These are phyloP conservation scores for Agrotis puta DNA, from an alignment of 2,888 invertebrate genomes.

Conservation along the genomic window DNA sequence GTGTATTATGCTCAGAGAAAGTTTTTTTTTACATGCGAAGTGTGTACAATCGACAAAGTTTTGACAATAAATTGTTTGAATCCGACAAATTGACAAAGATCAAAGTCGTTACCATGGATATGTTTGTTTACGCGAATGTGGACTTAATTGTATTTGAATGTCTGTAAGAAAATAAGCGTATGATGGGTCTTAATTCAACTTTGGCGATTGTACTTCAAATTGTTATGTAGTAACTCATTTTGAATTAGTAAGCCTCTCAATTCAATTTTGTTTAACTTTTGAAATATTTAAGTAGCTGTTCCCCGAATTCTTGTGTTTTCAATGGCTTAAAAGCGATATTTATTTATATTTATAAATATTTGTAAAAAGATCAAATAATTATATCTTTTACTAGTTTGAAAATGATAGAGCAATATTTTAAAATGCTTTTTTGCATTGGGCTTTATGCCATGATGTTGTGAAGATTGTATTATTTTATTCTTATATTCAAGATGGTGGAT, in stretches of 20 bases:
- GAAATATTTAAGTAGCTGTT: neutral
- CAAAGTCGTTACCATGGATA: no score
- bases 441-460: neutral
- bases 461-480: slow-evolving; percentile 12
- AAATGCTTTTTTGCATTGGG: neutral
- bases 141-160: no score
- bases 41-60: no score
- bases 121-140: no score
- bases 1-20: neutral
- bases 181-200: no score
- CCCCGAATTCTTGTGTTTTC: neutral
- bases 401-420: slow-evolving; percentile 8
- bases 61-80: no score
- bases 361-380: neutral
- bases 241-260: no score
- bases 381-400: slow-evolving; percentile 13
- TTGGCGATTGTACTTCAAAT: no score
- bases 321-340: neutral
- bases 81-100: no score
- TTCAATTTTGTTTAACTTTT: no score
- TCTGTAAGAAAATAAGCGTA: no score
- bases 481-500: neutral
- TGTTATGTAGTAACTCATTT: no score
- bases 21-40: neutral
- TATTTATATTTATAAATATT: neutral